Base-by-base conservation (phyloP, 2,888 invertebrate species). In the Macroteleia sp. region DNA sequence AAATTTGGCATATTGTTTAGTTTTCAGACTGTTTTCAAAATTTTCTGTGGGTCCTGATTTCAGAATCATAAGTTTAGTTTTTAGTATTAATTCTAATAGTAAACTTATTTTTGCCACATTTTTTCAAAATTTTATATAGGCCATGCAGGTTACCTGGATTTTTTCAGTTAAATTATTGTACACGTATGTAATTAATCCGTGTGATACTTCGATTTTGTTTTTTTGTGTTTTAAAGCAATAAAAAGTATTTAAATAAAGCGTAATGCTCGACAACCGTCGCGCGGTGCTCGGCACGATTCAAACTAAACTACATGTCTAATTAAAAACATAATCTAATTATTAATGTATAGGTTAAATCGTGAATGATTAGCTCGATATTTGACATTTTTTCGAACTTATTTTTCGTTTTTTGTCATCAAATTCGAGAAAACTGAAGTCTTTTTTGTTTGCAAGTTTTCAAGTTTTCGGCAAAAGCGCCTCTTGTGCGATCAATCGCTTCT, bases 221-320 rank as follows among this genome's bases (percentile, higher is more conserved):
- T 39, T 25, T 22, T 12, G 25, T 54, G n/a, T 28, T 12, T 5
- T 3, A 39, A 41, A 25, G 12, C n/a, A 32, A 25, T 17, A 25
- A 10, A n/a, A 32, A 44, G 5, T 1, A 30, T 25, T 36, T 14
- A n/a, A n/a, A 14, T 22, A 57, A 61, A 61, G 77, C 73, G 67
- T 73, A 78, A 69, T 78, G 77, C 67, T 62, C 41, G 61, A 52
- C 57, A 69, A 78, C 76, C 56, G 62, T 69, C 19, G 76, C 69
- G 76, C 76, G 62, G 57, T 76, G 76, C 76, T 76, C 57, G 64
- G 44, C 70, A 76, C 70, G 32, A 41, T 64, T 46, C 42, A 46
- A 42, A 62, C 16, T 46, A 57, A 52, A 56, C 5, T 34, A 69
- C 17, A 46, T 16, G n/a, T 20, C 4, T n/a, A 46, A 16, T 61